Percentiles rank a stretch among this genome's conserved stretches.
Evolutionary conservation across 1,140 invertebrate species (phyloP).

Genomic region (Lithobius niger): DNA sequence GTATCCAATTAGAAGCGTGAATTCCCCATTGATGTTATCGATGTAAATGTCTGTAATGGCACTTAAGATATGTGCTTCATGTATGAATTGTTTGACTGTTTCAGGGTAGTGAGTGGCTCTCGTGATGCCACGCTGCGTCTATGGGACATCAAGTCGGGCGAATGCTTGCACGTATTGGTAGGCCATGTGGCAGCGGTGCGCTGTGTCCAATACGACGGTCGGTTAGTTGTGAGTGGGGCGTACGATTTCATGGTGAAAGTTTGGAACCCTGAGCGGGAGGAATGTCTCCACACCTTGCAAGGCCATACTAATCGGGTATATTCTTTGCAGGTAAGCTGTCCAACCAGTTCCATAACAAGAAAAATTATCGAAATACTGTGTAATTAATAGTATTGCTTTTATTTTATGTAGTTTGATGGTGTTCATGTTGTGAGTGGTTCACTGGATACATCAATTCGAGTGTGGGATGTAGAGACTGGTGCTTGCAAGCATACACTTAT

Average conservation of each 20-base stretch:
- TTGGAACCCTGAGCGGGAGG: conserved; percentile 91
- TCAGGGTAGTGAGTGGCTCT: conserved; percentile 94
- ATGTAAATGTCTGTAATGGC: too few species aligned
- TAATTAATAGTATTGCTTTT: conserved; percentile 6
- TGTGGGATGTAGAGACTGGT: conserved; percentile 94
- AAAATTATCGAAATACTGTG: background rate
- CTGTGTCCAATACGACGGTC: conserved; percentile 97
- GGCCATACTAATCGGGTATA: conserved; percentile 98
- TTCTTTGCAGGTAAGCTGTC: conserved; percentile 76
- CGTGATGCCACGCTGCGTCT: conserved; percentile 89
- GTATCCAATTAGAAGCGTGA: too few species aligned
- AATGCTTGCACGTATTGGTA: conserved; percentile 80
- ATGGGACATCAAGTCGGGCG: conserved; percentile 86
- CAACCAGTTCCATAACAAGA: background rate
- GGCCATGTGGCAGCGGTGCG: conserved; percentile 94
- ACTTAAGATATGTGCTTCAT: too few species aligned
- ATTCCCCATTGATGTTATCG: too few species aligned
- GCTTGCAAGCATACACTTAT: conserved; percentile 83
- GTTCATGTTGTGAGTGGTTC: conserved; percentile 95
- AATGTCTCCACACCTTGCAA: conserved; percentile 86
- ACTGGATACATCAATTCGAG: conserved; percentile 91
- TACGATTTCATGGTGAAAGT: conserved; percentile 98
- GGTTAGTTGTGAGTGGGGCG: conserved; percentile 86
- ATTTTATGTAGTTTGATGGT: conserved; percentile 74
- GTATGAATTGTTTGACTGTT: too few species aligned